Evolutionary conservation across 2,113 vertebrate genomes (phyloP).

Genomic region (Orientallactaga bullata): DNA sequence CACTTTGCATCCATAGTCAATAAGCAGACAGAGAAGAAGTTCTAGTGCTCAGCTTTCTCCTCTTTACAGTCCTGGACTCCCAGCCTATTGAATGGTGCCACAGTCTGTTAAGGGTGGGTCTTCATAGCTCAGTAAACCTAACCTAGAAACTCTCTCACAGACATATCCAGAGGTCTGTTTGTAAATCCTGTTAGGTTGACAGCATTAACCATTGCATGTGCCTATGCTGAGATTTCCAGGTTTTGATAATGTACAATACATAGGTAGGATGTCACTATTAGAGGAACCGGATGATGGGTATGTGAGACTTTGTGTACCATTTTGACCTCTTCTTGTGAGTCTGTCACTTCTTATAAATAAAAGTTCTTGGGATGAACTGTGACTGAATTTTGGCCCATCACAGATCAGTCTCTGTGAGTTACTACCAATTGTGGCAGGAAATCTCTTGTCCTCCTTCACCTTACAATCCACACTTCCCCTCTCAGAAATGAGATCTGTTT

Average conservation of each 20-base stretch:
- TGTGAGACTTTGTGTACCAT: background rate
- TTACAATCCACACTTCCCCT: background rate
- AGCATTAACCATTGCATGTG: too few relatives aligned
- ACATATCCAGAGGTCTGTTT: too few relatives aligned
- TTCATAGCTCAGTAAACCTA: too few relatives aligned
- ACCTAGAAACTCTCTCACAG: too few relatives aligned
- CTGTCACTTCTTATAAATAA: background rate
- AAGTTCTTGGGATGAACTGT: constrained; percentile 21
- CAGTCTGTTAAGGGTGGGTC: too few relatives aligned
- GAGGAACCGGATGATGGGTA: background rate
- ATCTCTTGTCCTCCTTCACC: background rate
- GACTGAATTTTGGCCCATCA: background rate
- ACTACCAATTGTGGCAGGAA: background rate
- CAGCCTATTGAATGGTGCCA: too few relatives aligned
- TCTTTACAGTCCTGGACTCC: too few relatives aligned
- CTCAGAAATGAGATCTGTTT: background rate
- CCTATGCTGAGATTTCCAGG: background rate
- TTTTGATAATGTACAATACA: background rate
- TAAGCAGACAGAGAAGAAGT: too few relatives aligned
- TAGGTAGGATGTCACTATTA: background rate
- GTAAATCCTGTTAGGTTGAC: too few relatives aligned
- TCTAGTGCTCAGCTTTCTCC: too few relatives aligned
- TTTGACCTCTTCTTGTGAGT: background rate
- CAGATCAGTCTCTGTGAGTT: background rate
- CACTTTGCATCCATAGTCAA: too few relatives aligned